These are phyloP conservation scores for Cyaniris semiargus DNA, from an alignment of 2,888 invertebrate genomes.

Conservation along the genomic window DNA sequence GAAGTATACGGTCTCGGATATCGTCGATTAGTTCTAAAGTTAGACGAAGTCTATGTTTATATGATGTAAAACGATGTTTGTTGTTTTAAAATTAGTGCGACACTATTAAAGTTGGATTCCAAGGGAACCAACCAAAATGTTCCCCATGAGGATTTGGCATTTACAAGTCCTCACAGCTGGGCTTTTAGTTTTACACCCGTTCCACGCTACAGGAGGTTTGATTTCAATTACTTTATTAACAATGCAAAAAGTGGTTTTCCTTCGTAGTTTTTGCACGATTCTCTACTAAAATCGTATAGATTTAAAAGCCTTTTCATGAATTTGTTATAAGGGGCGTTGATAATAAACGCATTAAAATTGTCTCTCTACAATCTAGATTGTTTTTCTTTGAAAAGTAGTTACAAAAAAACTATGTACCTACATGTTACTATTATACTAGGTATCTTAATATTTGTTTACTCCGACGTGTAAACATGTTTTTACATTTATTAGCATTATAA, in stretches of 20 bases:
- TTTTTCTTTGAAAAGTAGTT: neutral
- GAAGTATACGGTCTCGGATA: constrained; percentile 57
- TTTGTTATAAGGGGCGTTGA: constrained; percentile 33
- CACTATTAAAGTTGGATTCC: constrained; percentile 47
- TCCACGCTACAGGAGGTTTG: constrained; percentile 33
- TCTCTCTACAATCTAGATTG: neutral
- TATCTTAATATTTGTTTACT: neutral
- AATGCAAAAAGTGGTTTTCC: constrained; percentile 44
- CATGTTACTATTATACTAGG: too few species aligned
- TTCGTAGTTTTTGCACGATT: constrained; percentile 45
- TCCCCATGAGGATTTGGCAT: constrained; percentile 9
- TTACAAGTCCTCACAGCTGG: constrained; percentile 12
- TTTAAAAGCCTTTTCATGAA: constrained; percentile 48
- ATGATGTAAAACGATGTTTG: constrained; percentile 48
- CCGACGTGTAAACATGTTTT: neutral
- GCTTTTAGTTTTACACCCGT: constrained; percentile 9
- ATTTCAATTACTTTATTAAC: constrained; percentile 46
- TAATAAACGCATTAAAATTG: constrained; percentile 16
- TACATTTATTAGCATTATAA: neutral
- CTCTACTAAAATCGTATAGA: constrained; percentile 44
- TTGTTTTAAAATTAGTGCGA: constrained; percentile 32
- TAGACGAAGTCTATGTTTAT: constrained; percentile 56
- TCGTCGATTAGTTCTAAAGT: constrained; percentile 48
- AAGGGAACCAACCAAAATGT: constrained; percentile 36
- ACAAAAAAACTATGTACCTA: too few species aligned